Base-by-base conservation (phyloP, 2,113 vertebrate genomes). In the crab-eating macaque (Macaca fascicularis) region DNA sequence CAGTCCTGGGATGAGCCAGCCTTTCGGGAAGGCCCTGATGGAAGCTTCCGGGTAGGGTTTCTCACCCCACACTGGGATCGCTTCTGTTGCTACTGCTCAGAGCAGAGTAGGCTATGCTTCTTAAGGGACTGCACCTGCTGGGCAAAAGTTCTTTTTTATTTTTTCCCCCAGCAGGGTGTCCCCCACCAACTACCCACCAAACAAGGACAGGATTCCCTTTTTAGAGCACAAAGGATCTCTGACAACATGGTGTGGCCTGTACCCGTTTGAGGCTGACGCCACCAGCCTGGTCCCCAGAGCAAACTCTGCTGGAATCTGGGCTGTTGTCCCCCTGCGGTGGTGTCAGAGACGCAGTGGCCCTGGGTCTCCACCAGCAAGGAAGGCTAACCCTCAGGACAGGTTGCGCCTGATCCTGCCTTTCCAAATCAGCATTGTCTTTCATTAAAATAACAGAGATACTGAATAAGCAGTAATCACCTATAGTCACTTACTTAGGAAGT, bases 191-290 rank as follows among this genome's bases (percentile, higher is more conserved):
- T 45, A 23, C 5, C 84, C 22, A 7, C 64, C 50, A 59, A 8
- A 23, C 84, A 45, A 8, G 2, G 55, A 11, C 2, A 38, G 43
- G 75, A 40, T 19, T 80, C 35, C 45, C 38, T 80, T 6, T 11
- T 80, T 22, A 2, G 38, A 10, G 74, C 9, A 11, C 0, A 0
- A 4, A 32, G 55, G 43, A 35, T 27, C 55, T 16, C 6, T 2
- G 85, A 88, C 8, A n/a, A 25, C 20, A n/a, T 55, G 52, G 52
- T 25, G 10, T 17, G n/a, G 69, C 20, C 74, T 19, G 16, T 19
- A 32, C 32, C 23, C n/a, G 8, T 1, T 0, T 4, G 35, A 89
- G 86, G n/a, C 30, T 43, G 40, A 79, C 0, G 43, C 35, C 74
- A 76, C 23, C 57, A 30, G 75, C 75, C 43, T 38, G 40, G 74